These are phyloP conservation scores for Microchrysa polita DNA, from an alignment of 2,888 invertebrate genomes.

Conservation along the genomic window DNA sequence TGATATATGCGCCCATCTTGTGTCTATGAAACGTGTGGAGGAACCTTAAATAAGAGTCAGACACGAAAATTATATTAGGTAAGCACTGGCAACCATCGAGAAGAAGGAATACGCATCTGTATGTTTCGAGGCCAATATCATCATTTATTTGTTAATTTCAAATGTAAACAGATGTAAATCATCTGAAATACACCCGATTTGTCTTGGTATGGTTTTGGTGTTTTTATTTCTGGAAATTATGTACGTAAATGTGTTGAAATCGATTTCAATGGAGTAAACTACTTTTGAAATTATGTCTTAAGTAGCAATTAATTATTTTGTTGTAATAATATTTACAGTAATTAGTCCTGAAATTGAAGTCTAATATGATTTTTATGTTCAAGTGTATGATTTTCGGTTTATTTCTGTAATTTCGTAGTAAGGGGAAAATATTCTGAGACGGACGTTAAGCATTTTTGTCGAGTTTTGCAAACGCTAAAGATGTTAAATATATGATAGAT, in stretches of 20 bases:
- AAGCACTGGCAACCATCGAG: too few relatives aligned
- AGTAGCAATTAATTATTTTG: background rate
- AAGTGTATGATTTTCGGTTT: too few relatives aligned
- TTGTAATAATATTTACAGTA: background rate
- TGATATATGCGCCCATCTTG: background rate
- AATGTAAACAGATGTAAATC: conserved; percentile 11
- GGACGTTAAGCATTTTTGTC: too few relatives aligned
- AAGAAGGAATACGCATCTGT: background rate
- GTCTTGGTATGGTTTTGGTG: background rate
- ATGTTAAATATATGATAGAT: too few relatives aligned
- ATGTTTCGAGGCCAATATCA: background rate
- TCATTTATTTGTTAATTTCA: conserved; percentile 4
- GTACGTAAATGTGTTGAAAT: background rate
- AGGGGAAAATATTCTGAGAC: too few relatives aligned
- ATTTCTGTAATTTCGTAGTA: too few relatives aligned
- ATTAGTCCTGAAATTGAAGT: background rate
- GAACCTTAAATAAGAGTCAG: background rate
- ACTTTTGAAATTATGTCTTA: conserved; percentile 1
- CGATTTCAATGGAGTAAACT: background rate
- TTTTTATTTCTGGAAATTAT: too few relatives aligned
- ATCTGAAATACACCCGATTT: background rate
- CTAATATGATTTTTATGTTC: too few relatives aligned
- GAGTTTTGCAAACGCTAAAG: too few relatives aligned
- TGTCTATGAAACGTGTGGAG: too few relatives aligned
- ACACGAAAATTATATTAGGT: background rate